A percentile compares a stretch with the other conserved stretches of the same genome.
Evolutionary conservation across 2,113 vertebrate genomes (phyloP).

Genomic region (Poicephalus meyeri): DNA sequence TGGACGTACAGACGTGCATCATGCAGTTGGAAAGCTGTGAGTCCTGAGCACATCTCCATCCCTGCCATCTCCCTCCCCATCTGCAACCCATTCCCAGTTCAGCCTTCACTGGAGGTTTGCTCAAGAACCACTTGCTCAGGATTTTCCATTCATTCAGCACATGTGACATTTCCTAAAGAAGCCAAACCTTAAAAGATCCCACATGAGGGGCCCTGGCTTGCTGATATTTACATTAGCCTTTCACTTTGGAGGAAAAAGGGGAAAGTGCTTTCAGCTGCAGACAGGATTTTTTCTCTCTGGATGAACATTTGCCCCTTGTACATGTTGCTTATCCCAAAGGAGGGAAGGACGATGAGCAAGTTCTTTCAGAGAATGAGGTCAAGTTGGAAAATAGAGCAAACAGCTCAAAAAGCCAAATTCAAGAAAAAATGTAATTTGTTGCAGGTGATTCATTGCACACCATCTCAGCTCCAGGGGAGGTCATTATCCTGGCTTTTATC

Average conservation of each 20-base stretch:
- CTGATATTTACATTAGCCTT: neutral
- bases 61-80: neutral
- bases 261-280: neutral
- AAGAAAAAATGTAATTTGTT: neutral
- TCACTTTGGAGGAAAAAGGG: neutral
- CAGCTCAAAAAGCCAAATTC: neutral
- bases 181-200: neutral
- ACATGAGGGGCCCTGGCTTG: neutral
- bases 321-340: neutral
- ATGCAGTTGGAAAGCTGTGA: constrained; percentile 99
- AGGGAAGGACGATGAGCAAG: neutral
- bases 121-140: neutral
- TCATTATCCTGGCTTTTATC: neutral
- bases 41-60: constrained; percentile 41
- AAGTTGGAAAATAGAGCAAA: neutral
- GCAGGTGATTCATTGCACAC: neutral
- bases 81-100: neutral
- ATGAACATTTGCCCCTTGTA: neutral
- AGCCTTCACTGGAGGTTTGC: neutral
- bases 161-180: neutral
- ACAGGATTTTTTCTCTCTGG: neutral
- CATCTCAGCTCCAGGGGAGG: neutral
- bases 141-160: neutral
- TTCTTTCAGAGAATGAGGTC: neutral
- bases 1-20: constrained; percentile 98